Conservation (phyloP, 2,113 vertebrate genomes). For the Pseudopipra pipra region DNA sequence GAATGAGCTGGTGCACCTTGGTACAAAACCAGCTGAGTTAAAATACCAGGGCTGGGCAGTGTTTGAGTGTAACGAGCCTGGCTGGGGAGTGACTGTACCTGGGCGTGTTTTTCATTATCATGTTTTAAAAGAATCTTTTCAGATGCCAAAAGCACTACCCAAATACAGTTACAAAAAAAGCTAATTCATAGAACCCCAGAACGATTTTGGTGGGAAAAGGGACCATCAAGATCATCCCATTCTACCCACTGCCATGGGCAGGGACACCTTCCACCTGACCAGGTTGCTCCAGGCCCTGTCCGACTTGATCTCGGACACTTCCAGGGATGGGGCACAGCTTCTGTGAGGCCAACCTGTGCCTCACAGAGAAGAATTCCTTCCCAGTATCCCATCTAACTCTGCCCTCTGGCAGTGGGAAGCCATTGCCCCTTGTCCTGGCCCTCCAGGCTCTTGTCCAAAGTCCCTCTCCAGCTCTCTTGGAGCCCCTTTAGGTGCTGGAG, state of each 20-base stretch:
- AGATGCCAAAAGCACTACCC: background rate
- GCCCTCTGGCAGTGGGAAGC: background rate
- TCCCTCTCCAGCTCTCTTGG: background rate
- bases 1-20: background rate
- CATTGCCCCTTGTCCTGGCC: background rate
- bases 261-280: background rate
- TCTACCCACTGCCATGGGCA: background rate
- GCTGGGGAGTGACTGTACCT: background rate
- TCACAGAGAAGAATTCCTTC: background rate
- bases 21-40: background rate
- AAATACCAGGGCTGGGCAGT: background rate
- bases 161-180: background rate
- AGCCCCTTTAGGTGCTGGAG: rapidly evolving
- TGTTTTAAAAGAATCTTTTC: background rate
- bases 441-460: background rate
- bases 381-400: rapidly evolving
- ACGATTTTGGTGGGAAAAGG: background rate
- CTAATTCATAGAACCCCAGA: background rate
- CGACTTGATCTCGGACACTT: rapidly evolving
- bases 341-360: background rate
- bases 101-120: background rate
- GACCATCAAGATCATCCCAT: background rate
- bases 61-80: background rate
- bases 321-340: background rate
- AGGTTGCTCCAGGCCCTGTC: rapidly evolving